A percentile compares a stretch with the other conserved stretches of the same genome.
These are phyloP conservation scores for Ladona fulva DNA, from an alignment of 1,140 invertebrate genomes.

Conservation along the genomic window DNA sequence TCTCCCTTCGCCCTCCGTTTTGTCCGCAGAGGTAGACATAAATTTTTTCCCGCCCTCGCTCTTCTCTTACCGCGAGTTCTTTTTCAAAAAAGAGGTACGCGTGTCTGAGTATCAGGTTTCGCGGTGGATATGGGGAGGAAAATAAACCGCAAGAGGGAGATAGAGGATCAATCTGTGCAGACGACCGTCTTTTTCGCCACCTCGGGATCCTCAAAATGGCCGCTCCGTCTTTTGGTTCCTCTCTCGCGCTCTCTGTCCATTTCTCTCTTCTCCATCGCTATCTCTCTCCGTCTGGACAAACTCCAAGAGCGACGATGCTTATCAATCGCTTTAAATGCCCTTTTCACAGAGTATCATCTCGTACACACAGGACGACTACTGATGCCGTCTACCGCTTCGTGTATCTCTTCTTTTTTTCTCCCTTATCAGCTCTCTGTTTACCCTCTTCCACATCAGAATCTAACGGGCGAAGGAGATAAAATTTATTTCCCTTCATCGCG, in stretches of 20 bases:
- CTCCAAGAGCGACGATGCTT: background rate
- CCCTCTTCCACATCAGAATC: background rate
- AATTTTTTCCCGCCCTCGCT: too few species aligned
- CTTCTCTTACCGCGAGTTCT: too few species aligned
- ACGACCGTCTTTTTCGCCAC: background rate
- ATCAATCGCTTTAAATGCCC: conserved; percentile 5
- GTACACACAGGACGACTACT: background rate
- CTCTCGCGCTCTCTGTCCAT: background rate
- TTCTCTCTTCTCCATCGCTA: background rate
- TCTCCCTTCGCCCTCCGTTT: too few species aligned
- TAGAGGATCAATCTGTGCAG: background rate
- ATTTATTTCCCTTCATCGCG: background rate
- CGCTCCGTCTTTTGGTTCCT: background rate
- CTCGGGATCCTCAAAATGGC: background rate
- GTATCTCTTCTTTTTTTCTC: background rate
- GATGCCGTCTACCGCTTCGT: background rate
- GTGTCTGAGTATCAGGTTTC: too few species aligned
- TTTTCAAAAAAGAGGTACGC: too few species aligned
- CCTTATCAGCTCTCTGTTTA: background rate
- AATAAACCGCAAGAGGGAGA: too few species aligned
- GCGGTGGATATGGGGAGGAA: too few species aligned
- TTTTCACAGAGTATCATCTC: background rate
- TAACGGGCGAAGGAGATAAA: background rate
- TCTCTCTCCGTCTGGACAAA: background rate
- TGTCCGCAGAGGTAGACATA: too few species aligned